Evolutionary conservation across 2,797 vertebrate species (phyloP).

Genomic region (Gobionotothen gibberifrons): DNA sequence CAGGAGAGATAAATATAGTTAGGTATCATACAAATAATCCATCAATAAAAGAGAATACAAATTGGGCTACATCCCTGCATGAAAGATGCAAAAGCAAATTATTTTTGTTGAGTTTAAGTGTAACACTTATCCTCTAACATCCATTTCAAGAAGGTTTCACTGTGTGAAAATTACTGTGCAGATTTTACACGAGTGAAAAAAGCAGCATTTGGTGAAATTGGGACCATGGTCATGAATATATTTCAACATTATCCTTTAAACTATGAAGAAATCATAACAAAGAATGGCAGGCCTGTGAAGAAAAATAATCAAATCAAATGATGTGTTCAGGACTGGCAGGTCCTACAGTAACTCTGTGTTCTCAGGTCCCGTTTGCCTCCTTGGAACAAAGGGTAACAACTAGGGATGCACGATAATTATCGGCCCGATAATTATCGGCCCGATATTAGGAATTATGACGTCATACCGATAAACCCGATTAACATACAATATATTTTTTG

Average conservation of each 20-base stretch:
- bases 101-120: not conserved
- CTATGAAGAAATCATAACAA: not conserved
- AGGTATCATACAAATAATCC: constrained; percentile 5
- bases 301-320: too few species aligned
- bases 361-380: too few species aligned
- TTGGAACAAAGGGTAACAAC: too few species aligned
- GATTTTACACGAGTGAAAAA: not conserved
- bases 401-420: too few species aligned
- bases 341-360: too few species aligned
- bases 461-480: too few species aligned
- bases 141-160: not conserved
- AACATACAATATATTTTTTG: too few species aligned
- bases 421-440: too few species aligned
- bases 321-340: too few species aligned
- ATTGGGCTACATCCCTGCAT: not conserved
- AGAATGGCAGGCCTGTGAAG: not conserved
- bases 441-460: too few species aligned
- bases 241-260: not conserved
- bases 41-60: constrained; percentile 14
- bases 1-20: constrained; percentile 21
- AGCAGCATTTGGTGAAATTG: not conserved
- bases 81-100: not conserved
- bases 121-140: not conserved
- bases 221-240: constrained; percentile 13
- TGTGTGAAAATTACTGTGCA: not conserved